These are phyloP conservation scores for Hyles lineata DNA, from an alignment of 2,888 invertebrate genomes.

Conservation along the genomic window DNA sequence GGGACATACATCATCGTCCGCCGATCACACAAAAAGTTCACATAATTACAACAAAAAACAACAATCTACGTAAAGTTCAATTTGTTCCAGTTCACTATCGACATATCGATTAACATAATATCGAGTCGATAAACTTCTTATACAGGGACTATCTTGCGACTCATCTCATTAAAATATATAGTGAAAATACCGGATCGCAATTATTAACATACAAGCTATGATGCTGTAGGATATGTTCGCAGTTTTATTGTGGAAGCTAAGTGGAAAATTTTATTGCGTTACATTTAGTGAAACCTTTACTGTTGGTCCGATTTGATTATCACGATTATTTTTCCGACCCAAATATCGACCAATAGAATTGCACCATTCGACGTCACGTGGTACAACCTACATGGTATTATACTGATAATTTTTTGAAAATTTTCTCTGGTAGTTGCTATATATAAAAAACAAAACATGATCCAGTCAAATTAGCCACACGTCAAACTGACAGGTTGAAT, in stretches of 20 bases:
- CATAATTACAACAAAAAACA: slow-evolving; percentile 20
- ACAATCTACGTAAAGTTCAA: slow-evolving; percentile 20
- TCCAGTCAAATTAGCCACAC: too few relatives aligned
- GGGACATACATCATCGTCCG: neutral
- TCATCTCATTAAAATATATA: slow-evolving; percentile 25
- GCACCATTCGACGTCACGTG: too few relatives aligned
- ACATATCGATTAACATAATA: slow-evolving; percentile 22
- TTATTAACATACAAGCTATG: slow-evolving; percentile 5
- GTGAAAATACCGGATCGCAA: slow-evolving; percentile 17
- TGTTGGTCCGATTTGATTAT: too few relatives aligned
- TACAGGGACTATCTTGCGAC: neutral
- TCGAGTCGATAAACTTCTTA: slow-evolving; percentile 26
- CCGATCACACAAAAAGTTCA: neutral
- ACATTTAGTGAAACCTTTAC: too few relatives aligned
- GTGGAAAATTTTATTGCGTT: neutral
- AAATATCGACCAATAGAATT: too few relatives aligned
- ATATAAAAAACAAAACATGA: too few relatives aligned
- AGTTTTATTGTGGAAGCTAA: neutral
- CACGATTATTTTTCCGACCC: too few relatives aligned
- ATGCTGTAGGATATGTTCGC: neutral
- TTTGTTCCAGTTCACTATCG: slow-evolving; percentile 22
- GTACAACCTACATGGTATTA: too few relatives aligned
- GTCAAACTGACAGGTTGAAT: too few relatives aligned
- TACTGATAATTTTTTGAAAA: too few relatives aligned
- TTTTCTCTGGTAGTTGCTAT: too few relatives aligned